Evolutionary conservation across 2,888 invertebrate species (phyloP).

Genomic region (Ashinkailepas kermadecensis): DNA sequence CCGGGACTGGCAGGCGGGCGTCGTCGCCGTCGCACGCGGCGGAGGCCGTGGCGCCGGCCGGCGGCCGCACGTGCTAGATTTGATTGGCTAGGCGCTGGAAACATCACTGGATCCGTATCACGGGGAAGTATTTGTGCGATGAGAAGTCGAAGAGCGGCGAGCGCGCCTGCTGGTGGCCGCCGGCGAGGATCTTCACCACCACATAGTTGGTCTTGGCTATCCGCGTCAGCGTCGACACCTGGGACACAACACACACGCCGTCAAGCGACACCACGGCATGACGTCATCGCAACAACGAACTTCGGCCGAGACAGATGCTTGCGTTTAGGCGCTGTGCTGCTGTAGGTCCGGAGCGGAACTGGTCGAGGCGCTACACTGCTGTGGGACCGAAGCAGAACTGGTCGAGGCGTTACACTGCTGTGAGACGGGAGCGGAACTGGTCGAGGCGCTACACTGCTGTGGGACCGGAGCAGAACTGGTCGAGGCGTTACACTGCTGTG

Average conservation of each 20-base stretch:
- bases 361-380: no score
- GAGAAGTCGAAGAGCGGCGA: constrained; percentile 89
- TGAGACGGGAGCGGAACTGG: no score
- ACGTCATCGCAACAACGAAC: no score
- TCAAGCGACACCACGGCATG: no score
- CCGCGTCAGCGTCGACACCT: constrained; percentile 56
- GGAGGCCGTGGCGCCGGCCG: not conserved
- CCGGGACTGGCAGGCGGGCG: not conserved
- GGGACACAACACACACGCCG: not conserved
- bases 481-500: no score
- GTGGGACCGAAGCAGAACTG: no score
- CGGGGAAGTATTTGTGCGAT: constrained; percentile 79
- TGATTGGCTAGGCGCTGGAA: not conserved
- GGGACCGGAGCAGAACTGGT: no score
- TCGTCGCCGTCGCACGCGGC: not conserved
- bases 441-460: no score
- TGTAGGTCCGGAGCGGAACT: no score
- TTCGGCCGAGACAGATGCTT: no score
- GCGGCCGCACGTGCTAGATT: constrained; percentile 4
- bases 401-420: no score
- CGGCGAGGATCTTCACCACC: constrained; percentile 82
- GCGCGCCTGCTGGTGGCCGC: constrained; percentile 77
- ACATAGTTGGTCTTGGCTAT: constrained; percentile 94
- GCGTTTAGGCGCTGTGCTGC: no score
- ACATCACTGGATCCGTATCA: constrained; percentile 49